Evolutionary conservation across 2,888 invertebrate species (phyloP).

Genomic region (Mythimna impura): DNA sequence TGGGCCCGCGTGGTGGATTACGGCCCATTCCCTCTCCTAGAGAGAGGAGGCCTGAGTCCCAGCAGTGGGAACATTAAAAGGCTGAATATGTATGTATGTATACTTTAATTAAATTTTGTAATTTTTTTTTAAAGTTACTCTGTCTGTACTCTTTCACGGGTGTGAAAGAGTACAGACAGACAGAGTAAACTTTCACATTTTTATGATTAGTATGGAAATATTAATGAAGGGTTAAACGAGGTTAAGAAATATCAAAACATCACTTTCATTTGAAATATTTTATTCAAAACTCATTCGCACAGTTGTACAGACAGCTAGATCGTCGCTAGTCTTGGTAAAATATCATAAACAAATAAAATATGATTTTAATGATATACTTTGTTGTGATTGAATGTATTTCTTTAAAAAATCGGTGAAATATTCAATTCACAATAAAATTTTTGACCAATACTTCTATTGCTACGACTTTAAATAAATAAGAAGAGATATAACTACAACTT

Average conservation of each 20-base stretch:
- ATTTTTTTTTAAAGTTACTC: too few species aligned
- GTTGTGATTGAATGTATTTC: constrained; percentile 70
- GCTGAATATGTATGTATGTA: too few species aligned
- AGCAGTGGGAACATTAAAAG: too few species aligned
- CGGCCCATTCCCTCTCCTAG: too few species aligned
- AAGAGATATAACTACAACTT: constrained; percentile 88
- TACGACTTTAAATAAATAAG: constrained; percentile 90
- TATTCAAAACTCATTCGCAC: constrained; percentile 88
- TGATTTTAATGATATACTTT: constrained; percentile 71
- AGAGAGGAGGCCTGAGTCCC: too few species aligned
- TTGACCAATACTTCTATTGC: constrained; percentile 79
- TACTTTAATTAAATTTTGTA: too few species aligned
- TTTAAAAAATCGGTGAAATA: constrained; percentile 72
- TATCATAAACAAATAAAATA: constrained; percentile 80
- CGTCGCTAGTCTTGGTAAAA: constrained; percentile 82
- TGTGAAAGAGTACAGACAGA: too few species aligned
- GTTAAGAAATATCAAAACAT: constrained; percentile 43
- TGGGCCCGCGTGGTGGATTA: too few species aligned
- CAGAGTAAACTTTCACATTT: too few species aligned
- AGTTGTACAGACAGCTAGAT: constrained; percentile 84
- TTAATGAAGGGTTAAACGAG: not conserved
- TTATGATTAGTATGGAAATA: too few species aligned
- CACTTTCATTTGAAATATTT: constrained; percentile 83
- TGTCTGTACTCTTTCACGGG: too few species aligned
- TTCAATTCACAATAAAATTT: constrained; percentile 78